Percentiles rank a stretch among this genome's conserved stretches.
Evolutionary conservation across 2,888 invertebrate genomes (phyloP).

Genomic region (Caenorhabditis panamensis): DNA sequence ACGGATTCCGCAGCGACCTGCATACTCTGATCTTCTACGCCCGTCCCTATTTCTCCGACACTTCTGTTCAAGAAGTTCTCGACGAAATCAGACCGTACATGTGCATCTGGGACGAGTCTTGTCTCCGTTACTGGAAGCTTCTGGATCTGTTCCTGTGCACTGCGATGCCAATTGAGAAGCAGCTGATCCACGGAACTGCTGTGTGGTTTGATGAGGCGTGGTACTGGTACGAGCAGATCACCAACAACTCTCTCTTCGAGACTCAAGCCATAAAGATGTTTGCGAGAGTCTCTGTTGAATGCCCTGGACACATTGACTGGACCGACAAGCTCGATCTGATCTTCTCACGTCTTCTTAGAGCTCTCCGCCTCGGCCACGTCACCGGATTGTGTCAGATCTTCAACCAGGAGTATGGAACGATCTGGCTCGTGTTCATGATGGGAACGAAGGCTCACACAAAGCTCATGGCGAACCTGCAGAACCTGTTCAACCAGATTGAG

Average conservation of each 20-base stretch:
- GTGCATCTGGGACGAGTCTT: conserved; percentile 86
- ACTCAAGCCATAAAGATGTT: conserved; percentile 85
- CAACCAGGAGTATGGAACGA: conserved; percentile 64
- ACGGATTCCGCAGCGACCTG: conserved; percentile 81
- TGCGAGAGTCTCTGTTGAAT: conserved; percentile 82
- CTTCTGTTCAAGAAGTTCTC: conserved; percentile 90
- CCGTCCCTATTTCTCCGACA: conserved; percentile 85
- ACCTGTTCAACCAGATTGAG: conserved; percentile 89
- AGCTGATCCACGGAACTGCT: conserved; percentile 82
- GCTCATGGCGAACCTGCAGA: conserved; percentile 84
- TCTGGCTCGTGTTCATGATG: conserved; percentile 74
- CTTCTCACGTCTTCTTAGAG: conserved; percentile 79
- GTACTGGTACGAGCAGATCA: conserved; percentile 82
- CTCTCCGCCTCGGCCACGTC: conserved; percentile 65
- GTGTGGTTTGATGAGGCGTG: conserved; percentile 83
- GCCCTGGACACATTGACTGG: conserved; percentile 88
- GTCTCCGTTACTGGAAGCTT: conserved; percentile 84
- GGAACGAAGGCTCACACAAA: conserved; percentile 69
- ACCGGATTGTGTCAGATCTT: conserved; percentile 84
- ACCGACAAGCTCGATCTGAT: conserved; percentile 88
- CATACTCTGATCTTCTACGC: conserved; percentile 79
- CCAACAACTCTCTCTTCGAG: conserved; percentile 82
- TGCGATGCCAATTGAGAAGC: conserved; percentile 43
- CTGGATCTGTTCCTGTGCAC: conserved; percentile 88
- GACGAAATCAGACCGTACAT: conserved; percentile 88